Evolutionary conservation across 2,113 vertebrate genomes (phyloP).

Genomic region (Collichthys lucidus): DNA sequence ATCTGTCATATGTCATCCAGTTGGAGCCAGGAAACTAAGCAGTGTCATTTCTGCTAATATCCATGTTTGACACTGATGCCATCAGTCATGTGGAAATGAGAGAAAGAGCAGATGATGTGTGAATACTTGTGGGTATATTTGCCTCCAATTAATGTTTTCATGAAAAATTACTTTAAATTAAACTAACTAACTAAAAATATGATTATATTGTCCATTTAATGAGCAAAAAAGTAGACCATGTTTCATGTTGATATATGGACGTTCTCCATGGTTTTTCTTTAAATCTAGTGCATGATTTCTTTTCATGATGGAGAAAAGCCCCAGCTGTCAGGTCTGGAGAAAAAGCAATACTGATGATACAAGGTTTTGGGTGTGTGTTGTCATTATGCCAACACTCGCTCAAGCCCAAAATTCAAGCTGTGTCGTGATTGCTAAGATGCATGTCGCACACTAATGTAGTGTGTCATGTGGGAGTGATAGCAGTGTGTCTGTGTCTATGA

Average conservation of each 20-base stretch:
- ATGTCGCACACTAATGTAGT: conserved; percentile 55
- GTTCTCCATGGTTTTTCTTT: conserved; percentile 3
- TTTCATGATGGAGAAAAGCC: conserved; percentile 7
- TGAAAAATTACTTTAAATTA: neutral
- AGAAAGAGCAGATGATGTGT: conserved; percentile 33
- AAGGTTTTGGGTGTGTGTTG: conserved; percentile 30
- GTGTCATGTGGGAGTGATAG: conserved; percentile 75
- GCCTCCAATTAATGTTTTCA: neutral
- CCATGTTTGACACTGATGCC: conserved; percentile 56
- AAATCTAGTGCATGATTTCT: no score
- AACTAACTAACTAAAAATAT: neutral
- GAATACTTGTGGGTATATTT: conserved; percentile 4
- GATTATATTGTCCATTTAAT: neutral
- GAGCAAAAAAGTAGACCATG: neutral
- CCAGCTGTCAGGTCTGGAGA: conserved; percentile 12
- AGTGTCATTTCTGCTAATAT: conserved; percentile 70
- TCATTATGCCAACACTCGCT: conserved; percentile 21
- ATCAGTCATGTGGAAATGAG: conserved; percentile 59
- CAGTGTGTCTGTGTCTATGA: conserved; percentile 72
- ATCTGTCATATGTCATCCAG: conserved; percentile 72
- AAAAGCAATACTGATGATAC: conserved; percentile 6
- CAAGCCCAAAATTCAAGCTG: conserved; percentile 48
- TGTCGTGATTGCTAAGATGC: conserved; percentile 33
- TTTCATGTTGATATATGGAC: neutral
- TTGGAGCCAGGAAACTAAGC: conserved; percentile 52